Evolutionary conservation across 2,888 invertebrate genomes (phyloP), one percentile per base, ranked within the genome.

Genomic region (Eledona agricola): DNA sequence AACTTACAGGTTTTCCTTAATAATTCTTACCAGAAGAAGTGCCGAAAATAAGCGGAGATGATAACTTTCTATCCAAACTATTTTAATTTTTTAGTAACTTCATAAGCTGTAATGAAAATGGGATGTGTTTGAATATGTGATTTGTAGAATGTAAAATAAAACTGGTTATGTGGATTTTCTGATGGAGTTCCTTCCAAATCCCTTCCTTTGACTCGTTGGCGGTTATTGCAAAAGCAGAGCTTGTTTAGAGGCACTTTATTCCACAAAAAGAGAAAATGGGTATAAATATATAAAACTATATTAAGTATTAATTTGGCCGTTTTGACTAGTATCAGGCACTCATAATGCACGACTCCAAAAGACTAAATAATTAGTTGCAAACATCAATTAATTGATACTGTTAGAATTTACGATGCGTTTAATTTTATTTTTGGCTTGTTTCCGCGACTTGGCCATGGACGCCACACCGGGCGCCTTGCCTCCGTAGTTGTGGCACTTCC

Each of bases 21-120:
- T 66, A 22, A 47, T 45, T 20, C 34, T 61, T 71, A 79, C 78
- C 64, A 77, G 79, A 65, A 69, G 78, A 60, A 74, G 76, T 63
- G 72, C 75, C 34, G 79, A 78, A 59, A 72, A 73, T 57, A 78
- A 78, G 62, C 68, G 78, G 53, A 77, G 78, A 71, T 77, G 75
- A 74, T 72, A 65, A 59, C 38, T 47, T 49, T 43, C 17, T 15
- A 6, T 22, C 22, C 25, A 34, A 23, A 32, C 32, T 32, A 45
- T 9, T 4, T 25, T 28, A 31, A 29, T 43, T 34, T 46, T 51
- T 45, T 46, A 45, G 17, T 29, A 35, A 34, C 45, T 11, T 51
- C 28, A 40, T 50, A 32, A 40, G 10, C 32, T 37, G 31, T 46
- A 51, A 45, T 51, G 16, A 32, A 12, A 10, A 45, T 43, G 43